phyloP scores from a whole-genome alignment of 2,113 vertebrate genomes.

The Puffinus mauretanicus region DNA sequence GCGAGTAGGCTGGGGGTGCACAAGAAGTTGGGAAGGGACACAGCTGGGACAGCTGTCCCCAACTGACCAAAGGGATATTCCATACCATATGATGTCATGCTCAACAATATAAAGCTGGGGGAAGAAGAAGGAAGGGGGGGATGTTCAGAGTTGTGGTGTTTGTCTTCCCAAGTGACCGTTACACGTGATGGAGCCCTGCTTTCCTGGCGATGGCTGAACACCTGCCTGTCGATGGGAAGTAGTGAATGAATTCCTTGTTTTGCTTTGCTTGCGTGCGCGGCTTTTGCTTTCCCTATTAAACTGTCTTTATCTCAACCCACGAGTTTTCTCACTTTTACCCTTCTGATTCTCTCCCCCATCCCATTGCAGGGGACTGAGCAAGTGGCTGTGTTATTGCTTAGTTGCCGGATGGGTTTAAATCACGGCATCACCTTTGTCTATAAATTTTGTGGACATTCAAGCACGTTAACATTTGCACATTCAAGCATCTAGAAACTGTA shows the following conservation, averaged over 20 bases:
- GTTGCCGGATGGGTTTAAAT: neutral
- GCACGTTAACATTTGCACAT: neutral
- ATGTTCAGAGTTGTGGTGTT: neutral
- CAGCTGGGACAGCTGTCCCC: neutral
- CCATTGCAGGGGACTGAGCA: accelerated
- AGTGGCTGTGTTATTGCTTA: neutral
- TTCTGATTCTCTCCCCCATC: neutral
- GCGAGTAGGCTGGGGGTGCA: neutral
- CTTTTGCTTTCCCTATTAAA: neutral
- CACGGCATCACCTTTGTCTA: neutral
- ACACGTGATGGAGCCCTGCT: neutral
- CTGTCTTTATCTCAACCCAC: neutral
- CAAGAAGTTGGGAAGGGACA: neutral
- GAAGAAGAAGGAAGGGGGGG: neutral
- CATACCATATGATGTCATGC: neutral
- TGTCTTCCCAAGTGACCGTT: neutral
- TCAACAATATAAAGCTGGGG: neutral
- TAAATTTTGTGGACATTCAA: neutral
- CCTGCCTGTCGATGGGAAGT: neutral
- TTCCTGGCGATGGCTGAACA: neutral
- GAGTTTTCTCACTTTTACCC: neutral
- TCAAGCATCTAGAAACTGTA: neutral
- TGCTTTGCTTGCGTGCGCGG: accelerated
- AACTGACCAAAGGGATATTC: neutral
- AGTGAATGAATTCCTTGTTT: neutral